Evolutionary conservation across 2,797 vertebrate species (phyloP), one percentile per base, ranked within the genome.

Genomic region (Limnodromus scolopaceus): DNA sequence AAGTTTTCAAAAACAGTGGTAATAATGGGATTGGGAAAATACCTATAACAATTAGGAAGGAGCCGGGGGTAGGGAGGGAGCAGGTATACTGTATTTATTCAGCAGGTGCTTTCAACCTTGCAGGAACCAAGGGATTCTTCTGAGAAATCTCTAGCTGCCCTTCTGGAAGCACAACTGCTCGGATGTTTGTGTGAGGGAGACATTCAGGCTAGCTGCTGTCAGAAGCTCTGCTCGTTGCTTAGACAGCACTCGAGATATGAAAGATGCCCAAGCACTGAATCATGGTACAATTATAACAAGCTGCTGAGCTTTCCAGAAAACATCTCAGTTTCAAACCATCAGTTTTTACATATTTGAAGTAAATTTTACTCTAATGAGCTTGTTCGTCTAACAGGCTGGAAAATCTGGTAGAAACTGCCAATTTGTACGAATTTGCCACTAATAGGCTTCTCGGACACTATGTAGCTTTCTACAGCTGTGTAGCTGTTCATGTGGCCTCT

Each of bases 311-410:
- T 82, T 96, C 77, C 70, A 89, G 92, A 87, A 94, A 93, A 79
- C 46, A 79, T 87, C 84, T 92, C 51, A 0, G 23, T 89, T 91
- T 95, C 81, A 92, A 96, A 92, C 80, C 88, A 92, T 94, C 74
- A 74, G 38, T 63, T 93, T 95, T 95, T 93, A 80, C 81, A 82
- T 87, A 92, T 93, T 94, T 94, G 54, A 78, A 89, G 91, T 79
- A 96, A 93, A 93, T 94, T 94, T 86, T 84, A 84, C 49, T 79
- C 51, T 77, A 92, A 94, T 0, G 1, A 96, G 70, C 63, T 89
- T 94, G 86, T 94, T 91, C 6, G 0, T 79, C 70, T 91, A 96
- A 93, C 74, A 93, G 81, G 55, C 84, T 93, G 84, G 92, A 94
- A 96, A 95, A 93, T 87, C 60, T 84, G 76, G 28, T 74, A 77